Base-by-base conservation (phyloP, 2,113 vertebrate species). In the Poecile atricapillus region DNA sequence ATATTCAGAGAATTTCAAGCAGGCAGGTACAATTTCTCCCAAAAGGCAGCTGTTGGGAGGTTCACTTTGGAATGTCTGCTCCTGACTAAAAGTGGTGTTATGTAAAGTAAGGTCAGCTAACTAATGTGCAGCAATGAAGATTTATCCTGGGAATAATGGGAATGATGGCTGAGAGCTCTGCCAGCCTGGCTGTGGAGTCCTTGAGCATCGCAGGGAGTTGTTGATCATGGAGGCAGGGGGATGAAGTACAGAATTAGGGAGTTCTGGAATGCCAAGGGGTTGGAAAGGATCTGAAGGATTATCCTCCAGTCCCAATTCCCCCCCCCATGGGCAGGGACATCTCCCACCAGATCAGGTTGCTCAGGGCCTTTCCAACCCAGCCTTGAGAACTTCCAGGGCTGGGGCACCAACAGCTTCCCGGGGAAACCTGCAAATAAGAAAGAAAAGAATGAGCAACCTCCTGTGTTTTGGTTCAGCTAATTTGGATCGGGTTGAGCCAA, bases 161-260 rank as follows among this genome's bases (percentile, higher is more conserved):
- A 73, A 37, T 24, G 46, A 8, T 8, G 35, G 21, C 12, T 22
- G 47, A 46, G 67, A 85, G 9, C 9, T 46, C 52, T 82, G 18
- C 20, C n/a, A 14, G 60, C 5, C 37, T 67, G 52, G 10, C 31
- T 12, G 0, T 6, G 52, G 31, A 77, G 35, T 0, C 7, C 41
- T 55, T 33, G 33, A 4, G 5, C 31, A 2, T 63, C 65, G 16
- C 30, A 33, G 49, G 20, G 16, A 83, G 49, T 10, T 8, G 10
- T 5, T 27, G 68, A 17, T 59, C 17, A 2, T 28, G 44, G 39
- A 80, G 30, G 23, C 7, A n/a, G 47, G 10, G 71, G 24, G 37
- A 2, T 65, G 47, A 90, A 77, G 44, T 4, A 55, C 23, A 53
- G 23, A 46, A n/a, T 39, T 11, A 28, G 64, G 24, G 47, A 30